Evolutionary conservation across 1,140 invertebrate genomes (phyloP), one percentile per base, ranked within the genome.

Genomic region (Aphis gossypii): DNA sequence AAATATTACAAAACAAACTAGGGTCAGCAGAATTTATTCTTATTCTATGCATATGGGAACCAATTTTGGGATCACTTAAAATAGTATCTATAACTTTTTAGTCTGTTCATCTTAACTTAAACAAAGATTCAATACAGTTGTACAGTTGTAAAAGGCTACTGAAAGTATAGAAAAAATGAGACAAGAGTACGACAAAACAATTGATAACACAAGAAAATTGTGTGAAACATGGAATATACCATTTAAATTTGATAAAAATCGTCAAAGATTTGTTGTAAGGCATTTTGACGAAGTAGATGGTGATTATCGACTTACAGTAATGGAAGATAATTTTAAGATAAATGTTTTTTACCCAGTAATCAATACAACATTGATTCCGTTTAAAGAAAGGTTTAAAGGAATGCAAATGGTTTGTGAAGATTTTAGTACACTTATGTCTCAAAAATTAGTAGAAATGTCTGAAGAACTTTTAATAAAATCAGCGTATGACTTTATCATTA

Each of bases 191-290:
- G 46, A 48, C 25, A 23, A 23, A n/a, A 23, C 48, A 23, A 21
- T 87, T 9, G 84, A 87, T 2, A 30, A 87, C 21, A 23, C 84
- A 8, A 87, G 46, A 87, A 30, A 18, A 38, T 30, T 88, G 4
- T 88, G 86, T 88, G 30, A 46, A 35, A 41, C 83, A 86, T 86
- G 38, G 83, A 86, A 86, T 30, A 54, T 89, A 51, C 87, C 87
- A 35, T 89, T 89, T 38, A 89, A 54, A 11, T 89, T 89, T 48
- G 9, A 51, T 51, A 21, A 38, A n/a, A 89, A 89, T 35, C 87
- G 87, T 89, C 30, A 89, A 35, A 7, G 48, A 54, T 89, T 89
- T 89, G 30, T 48, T 51, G n/a, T 35, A n/a, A 54, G n/a, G 18
- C 20, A 54, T 25, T 38, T 35, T 38, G 87, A 89, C 18, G 87